These are phyloP conservation scores for Agrilus biguttatus DNA, from an alignment of 2,888 invertebrate genomes.

Conservation along the genomic window DNA sequence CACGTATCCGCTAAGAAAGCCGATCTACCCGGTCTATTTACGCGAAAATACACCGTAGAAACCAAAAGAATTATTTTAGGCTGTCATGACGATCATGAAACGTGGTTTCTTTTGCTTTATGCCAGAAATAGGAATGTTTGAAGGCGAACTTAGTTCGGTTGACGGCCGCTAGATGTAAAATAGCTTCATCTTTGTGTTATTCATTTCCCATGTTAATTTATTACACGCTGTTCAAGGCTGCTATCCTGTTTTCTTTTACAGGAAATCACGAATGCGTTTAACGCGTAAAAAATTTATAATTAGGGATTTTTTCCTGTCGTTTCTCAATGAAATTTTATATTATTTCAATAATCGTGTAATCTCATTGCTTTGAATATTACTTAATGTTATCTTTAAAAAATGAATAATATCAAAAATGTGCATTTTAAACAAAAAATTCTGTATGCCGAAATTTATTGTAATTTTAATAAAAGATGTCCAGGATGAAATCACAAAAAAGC, in stretches of 20 bases:
- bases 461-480: too few species aligned
- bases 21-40: neutral
- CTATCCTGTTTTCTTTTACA: slow-evolving; percentile 3
- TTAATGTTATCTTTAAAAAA: too few species aligned
- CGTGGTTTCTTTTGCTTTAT: slow-evolving; percentile 24
- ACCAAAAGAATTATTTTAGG: slow-evolving; percentile 28
- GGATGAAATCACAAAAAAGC: too few species aligned
- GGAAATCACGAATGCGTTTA: too few species aligned
- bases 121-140: slow-evolving; percentile 25
- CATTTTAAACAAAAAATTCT: too few species aligned
- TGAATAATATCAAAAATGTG: too few species aligned
- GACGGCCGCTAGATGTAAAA: slow-evolving; percentile 24
- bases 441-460: too few species aligned
- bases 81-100: slow-evolving; percentile 24
- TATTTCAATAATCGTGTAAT: too few species aligned
- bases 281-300: too few species aligned
- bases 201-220: slow-evolving; percentile 27
- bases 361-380: too few species aligned
- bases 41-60: slow-evolving; percentile 17
- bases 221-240: slow-evolving; percentile 23
- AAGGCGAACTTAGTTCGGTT: slow-evolving; percentile 19
- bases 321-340: too few species aligned
- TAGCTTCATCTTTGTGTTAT: slow-evolving; percentile 22
- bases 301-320: too few species aligned
- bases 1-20: slow-evolving; percentile 3